Percentiles rank a stretch among this genome's conserved stretches.
phyloP scores from a whole-genome alignment of 2,113 vertebrate species.

The Lipotes vexillifer region DNA sequence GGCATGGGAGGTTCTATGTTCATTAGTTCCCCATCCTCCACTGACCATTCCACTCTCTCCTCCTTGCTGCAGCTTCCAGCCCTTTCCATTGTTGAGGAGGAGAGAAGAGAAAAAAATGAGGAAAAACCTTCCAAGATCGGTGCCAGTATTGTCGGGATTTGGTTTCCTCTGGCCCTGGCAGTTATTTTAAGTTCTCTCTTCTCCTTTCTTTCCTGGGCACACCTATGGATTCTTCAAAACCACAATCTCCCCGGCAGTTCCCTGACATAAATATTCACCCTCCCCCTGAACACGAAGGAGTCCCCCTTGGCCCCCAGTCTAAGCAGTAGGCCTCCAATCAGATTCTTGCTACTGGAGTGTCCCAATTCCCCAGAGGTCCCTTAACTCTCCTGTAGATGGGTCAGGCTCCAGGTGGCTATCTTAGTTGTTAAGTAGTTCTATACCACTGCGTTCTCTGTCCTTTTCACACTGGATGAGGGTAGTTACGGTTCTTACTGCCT shows the following conservation, averaged over 20 bases:
- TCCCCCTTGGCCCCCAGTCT: neutral
- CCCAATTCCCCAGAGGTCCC: neutral
- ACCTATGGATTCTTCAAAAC: neutral
- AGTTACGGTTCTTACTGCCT: neutral
- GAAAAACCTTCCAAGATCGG: neutral
- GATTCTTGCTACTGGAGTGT: neutral
- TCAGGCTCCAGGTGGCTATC: neutral
- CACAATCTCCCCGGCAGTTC: neutral
- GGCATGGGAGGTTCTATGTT: neutral
- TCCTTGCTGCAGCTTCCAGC: neutral
- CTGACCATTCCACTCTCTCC: neutral
- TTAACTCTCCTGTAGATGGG: rapidly evolving
- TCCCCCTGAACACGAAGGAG: neutral
- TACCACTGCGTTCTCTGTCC: neutral
- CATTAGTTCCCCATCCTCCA: neutral
- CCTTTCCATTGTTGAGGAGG: neutral
- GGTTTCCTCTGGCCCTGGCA: neutral
- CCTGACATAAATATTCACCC: neutral
- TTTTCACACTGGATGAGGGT: neutral
- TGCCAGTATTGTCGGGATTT: neutral
- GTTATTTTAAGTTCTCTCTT: neutral
- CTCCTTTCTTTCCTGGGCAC: neutral
- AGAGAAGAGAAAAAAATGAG: neutral
- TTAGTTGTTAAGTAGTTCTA: neutral
- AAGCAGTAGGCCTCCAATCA: neutral